Conservation (phyloP, 2,797 vertebrate genomes). For the Alcedo atthis region DNA sequence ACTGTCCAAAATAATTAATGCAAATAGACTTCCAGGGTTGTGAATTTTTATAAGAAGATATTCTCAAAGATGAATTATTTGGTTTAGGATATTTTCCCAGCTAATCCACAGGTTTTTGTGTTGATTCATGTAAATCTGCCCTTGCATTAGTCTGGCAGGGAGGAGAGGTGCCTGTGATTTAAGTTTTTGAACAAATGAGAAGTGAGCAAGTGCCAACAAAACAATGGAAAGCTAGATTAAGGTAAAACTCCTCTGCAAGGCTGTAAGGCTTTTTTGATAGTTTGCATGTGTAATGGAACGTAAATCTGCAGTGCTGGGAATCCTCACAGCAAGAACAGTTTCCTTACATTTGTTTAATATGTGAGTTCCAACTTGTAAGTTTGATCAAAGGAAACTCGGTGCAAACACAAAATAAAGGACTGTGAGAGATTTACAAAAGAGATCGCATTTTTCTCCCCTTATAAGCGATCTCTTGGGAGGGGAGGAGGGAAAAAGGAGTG, state of each 20-base stretch:
- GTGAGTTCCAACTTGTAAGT: conserved; percentile 16
- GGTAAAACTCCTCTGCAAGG: neutral
- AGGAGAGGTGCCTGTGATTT: neutral
- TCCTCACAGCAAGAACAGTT: neutral
- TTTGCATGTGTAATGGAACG: neutral
- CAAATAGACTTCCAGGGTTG: conserved; percentile 24
- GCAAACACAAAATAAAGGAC: conserved; percentile 8
- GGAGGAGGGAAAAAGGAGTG: neutral
- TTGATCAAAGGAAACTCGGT: conserved; percentile 9
- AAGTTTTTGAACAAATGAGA: neutral
- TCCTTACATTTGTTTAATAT: neutral
- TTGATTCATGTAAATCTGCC: conserved; percentile 17
- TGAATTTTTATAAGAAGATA: conserved; percentile 54
- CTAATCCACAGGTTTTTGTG: conserved; percentile 14
- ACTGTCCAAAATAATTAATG: conserved; percentile 65
- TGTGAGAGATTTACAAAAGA: conserved; percentile 24
- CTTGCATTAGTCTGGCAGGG: neutral
- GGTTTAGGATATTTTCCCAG: conserved; percentile 21
- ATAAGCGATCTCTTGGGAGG: neutral
- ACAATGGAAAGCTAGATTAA: neutral
- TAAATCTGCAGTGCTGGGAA: neutral
- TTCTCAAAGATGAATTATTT: conserved; percentile 40
- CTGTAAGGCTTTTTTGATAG: neutral
- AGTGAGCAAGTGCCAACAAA: neutral
- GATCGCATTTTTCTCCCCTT: neutral